These are phyloP conservation scores for Gadopsis bispinosus DNA, from an alignment of 2,797 vertebrate species.

Conservation along the genomic window DNA sequence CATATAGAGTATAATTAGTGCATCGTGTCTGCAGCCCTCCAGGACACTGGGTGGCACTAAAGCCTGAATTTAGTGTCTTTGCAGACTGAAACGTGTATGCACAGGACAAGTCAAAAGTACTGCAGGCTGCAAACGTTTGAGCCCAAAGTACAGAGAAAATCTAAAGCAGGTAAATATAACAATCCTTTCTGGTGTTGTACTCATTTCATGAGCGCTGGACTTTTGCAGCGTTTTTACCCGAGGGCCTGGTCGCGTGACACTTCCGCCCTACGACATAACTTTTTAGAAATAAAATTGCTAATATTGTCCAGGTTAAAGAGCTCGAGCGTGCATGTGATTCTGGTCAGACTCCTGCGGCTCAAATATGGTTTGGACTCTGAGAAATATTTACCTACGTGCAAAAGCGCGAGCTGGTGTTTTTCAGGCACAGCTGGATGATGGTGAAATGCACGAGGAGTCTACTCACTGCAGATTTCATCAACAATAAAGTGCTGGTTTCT, in stretches of 20 bases:
- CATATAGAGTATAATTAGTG: neutral
- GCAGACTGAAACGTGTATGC: neutral
- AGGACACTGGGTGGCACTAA: conserved; percentile 19
- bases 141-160: fast-evolving
- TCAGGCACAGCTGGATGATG: no score
- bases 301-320: no score
- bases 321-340: neutral
- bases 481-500: no score
- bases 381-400: no score
- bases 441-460: no score
- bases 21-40: neutral
- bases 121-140: neutral
- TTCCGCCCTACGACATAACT: no score
- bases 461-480: no score
- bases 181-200: no score
- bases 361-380: neutral
- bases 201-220: no score
- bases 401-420: no score
- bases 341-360: neutral
- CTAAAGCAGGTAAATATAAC: neutral
- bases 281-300: no score
- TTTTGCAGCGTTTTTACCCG: neutral
- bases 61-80: neutral
- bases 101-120: neutral
- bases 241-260: no score